Evolutionary conservation across 2,797 vertebrate species (phyloP).

Genomic region (Australoheros facetus): DNA sequence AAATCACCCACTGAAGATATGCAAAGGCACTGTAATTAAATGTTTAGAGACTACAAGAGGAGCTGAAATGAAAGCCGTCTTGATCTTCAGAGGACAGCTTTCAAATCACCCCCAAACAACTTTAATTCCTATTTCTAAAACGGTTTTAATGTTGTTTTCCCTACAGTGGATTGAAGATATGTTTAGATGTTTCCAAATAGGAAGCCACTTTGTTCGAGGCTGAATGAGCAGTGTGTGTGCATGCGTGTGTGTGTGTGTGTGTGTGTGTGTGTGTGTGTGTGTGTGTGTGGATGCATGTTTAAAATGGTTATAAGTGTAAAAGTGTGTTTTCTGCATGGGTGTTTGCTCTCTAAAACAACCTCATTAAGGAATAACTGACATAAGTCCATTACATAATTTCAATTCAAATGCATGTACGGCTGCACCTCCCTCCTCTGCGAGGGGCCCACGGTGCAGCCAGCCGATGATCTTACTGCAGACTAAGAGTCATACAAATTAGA

Average conservation of each 20-base stretch:
- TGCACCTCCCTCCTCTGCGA: conserved; percentile 33
- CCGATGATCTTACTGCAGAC: conserved; percentile 48
- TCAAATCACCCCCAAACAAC: conserved; percentile 36
- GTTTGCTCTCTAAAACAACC: conserved; percentile 50
- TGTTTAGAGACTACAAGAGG: conserved; percentile 42
- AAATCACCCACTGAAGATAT: conserved; percentile 36
- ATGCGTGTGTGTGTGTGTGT: conserved; percentile 28
- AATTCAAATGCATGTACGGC: conserved; percentile 34
- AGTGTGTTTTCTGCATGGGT: conserved; percentile 21
- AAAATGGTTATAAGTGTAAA: conserved; percentile 17
- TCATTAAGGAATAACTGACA: conserved; percentile 68
- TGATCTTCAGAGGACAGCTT: conserved; percentile 52
- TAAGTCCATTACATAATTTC: conserved; percentile 64
- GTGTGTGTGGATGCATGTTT: neutral
- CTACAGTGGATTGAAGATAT: conserved; percentile 21
- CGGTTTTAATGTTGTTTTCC: conserved; percentile 31
- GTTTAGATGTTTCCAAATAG: conserved; percentile 34
- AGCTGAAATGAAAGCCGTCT: conserved; percentile 39
- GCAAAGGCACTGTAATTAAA: conserved; percentile 58
- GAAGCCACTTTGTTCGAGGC: conserved; percentile 50
- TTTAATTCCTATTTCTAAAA: conserved; percentile 45
- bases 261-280: conserved; percentile 6
- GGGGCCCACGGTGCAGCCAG: conserved; percentile 23
- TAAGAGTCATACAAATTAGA: conserved; percentile 38
- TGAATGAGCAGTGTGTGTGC: conserved; percentile 45